phyloP scores from a whole-genome alignment of 2,797 vertebrate genomes.

The Pogonophryne albipinna region DNA sequence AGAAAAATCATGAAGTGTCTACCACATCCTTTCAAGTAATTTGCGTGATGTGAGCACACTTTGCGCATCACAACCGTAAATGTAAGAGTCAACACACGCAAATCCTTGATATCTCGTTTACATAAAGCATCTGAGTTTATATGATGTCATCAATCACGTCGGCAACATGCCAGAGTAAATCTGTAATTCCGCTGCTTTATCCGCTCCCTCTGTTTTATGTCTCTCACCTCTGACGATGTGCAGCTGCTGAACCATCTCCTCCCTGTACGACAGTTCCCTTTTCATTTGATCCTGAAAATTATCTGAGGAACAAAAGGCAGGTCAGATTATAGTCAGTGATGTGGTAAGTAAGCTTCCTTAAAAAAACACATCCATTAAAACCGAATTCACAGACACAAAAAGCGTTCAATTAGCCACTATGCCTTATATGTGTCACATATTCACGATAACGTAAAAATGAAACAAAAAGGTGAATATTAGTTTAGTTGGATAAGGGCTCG shows the following conservation, averaged over 20 bases:
- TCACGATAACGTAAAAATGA: not conserved
- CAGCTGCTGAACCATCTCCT: slow-evolving; percentile 98
- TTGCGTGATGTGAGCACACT: not conserved
- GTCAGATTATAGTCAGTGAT: slow-evolving; percentile 17
- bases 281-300: slow-evolving; percentile 99
- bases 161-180: not conserved
- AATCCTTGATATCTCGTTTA: not conserved
- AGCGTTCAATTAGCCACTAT: not conserved
- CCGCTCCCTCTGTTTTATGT: slow-evolving; percentile 61
- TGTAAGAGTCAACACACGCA: not conserved
- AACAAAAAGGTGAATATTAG: not conserved
- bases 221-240: slow-evolving; percentile 97
- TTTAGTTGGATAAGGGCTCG: not conserved
- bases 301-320: slow-evolving; percentile 84
- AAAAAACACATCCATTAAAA: not conserved
- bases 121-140: slow-evolving; percentile 12
- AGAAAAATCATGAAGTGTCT: slow-evolving; percentile 1
- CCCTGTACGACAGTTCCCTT: slow-evolving; percentile 96
- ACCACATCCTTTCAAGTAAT: not conserved
- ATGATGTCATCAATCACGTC: slow-evolving; percentile 32
- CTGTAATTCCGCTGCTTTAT: not conserved
- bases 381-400: not conserved
- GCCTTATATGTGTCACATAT: not conserved
- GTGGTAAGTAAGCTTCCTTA: not conserved
- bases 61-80: not conserved